phyloP scores from a whole-genome alignment of 2,113 vertebrate species.

The Percina caprodes region DNA sequence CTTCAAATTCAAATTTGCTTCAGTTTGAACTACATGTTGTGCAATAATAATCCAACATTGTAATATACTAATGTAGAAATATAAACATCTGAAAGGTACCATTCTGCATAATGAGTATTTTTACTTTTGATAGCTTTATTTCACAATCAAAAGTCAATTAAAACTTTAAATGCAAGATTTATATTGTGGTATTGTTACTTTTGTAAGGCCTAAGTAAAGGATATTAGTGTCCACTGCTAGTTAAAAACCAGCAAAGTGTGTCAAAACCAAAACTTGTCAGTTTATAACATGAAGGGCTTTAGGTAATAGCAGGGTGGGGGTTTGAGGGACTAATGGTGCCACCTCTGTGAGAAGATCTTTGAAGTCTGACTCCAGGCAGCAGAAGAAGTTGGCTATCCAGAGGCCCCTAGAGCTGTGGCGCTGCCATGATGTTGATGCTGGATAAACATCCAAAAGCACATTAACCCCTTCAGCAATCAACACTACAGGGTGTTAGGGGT shows the following conservation, averaged over 20 bases:
- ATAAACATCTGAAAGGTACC: not conserved
- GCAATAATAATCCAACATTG: not conserved
- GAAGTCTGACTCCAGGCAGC: constrained; percentile 60
- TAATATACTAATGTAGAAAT: not conserved
- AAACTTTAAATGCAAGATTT: no score
- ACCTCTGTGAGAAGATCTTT: constrained; percentile 55
- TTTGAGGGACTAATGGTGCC: constrained; percentile 19
- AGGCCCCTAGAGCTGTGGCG: constrained; percentile 5
- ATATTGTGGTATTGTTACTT: no score
- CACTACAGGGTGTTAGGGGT: constrained; percentile 24
- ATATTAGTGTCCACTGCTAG: no score
- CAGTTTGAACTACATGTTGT: not conserved
- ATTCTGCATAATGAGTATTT: not conserved
- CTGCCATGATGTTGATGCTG: constrained; percentile 30
- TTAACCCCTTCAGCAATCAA: constrained; percentile 15
- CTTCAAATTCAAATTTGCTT: not conserved
- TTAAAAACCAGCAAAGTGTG: no score
- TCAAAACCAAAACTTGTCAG: no score
- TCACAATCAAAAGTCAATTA: no score
- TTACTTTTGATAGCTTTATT: no score
- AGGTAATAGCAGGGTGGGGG: constrained; percentile 24
- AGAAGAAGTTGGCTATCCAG: not conserved
- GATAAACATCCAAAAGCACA: constrained; percentile 26
- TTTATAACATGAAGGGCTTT: constrained; percentile 13
- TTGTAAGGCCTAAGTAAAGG: no score